phyloP scores from a whole-genome alignment of 2,113 vertebrate genomes.

The Larimichthys polyactis region DNA sequence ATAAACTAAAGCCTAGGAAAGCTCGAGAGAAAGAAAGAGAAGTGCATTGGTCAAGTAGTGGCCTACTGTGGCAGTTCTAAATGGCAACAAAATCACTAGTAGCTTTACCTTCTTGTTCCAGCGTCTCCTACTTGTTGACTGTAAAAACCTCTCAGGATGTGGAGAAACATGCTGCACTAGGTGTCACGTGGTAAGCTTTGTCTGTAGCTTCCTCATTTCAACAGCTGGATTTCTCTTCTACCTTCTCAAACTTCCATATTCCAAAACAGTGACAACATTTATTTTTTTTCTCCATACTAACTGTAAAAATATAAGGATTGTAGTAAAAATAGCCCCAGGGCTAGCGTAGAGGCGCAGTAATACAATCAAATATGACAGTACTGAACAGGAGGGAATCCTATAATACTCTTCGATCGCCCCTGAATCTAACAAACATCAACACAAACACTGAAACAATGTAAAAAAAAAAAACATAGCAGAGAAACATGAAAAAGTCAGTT shows the following conservation, averaged over 20 bases:
- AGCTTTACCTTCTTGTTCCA: slow-evolving; percentile 28
- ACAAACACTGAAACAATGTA: slow-evolving; percentile 69
- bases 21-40: slow-evolving; percentile 46
- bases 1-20: slow-evolving; percentile 52
- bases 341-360: slow-evolving; percentile 76
- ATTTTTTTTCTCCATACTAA: slow-evolving; percentile 61
- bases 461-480: slow-evolving; percentile 71
- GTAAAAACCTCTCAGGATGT: slow-evolving; percentile 1
- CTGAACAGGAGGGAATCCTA: slow-evolving; percentile 74
- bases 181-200: slow-evolving; percentile 7
- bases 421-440: slow-evolving; percentile 72
- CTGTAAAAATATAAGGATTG: slow-evolving; percentile 70
- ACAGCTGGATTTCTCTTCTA: slow-evolving; percentile 17
- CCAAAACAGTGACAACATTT: slow-evolving; percentile 61
- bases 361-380: slow-evolving; percentile 81
- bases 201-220: slow-evolving; percentile 8
- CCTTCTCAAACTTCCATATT: slow-evolving; percentile 45
- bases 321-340: slow-evolving; percentile 69
- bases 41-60: slow-evolving; percentile 77
- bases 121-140: slow-evolving; percentile 23
- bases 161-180: slow-evolving; percentile 16
- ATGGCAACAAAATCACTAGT: slow-evolving; percentile 47
- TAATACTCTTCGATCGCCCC: slow-evolving; percentile 63
- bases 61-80: slow-evolving; percentile 51
- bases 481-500: slow-evolving; percentile 71